phyloP scores from a whole-genome alignment of 1,140 invertebrate species.

The Brachionus rubens region DNA sequence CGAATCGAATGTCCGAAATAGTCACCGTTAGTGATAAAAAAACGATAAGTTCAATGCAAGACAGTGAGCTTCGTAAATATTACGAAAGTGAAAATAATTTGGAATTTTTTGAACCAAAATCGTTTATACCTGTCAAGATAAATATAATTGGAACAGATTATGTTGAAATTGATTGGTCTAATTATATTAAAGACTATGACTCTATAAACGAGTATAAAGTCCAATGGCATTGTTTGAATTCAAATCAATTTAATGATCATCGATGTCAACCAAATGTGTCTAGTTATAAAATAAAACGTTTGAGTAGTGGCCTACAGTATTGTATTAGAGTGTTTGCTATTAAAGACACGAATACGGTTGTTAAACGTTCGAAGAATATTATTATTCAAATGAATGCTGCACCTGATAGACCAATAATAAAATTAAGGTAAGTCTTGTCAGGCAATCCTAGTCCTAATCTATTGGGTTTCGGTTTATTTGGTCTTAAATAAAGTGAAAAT shows the following conservation, averaged over 20 bases:
- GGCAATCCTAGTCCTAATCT: too few relatives aligned
- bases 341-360: conserved; percentile 52
- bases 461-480: too few relatives aligned
- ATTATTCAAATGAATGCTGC: conserved; percentile 59
- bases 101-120: conserved; percentile 38
- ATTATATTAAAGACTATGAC: conserved; percentile 52
- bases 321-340: conserved; percentile 56
- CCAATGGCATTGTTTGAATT: conserved; percentile 48
- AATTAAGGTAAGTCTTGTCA: conserved; percentile 40
- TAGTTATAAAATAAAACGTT: conserved; percentile 59
- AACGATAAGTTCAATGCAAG: conserved; percentile 10
- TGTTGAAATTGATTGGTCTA: conserved; percentile 57
- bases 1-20: not conserved
- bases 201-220: conserved; percentile 55
- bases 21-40: not conserved
- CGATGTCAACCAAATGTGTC: conserved; percentile 54
- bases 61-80: not conserved
- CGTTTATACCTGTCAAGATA: conserved; percentile 53
- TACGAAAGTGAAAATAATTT: conserved; percentile 48
- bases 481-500: too few relatives aligned
- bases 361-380: conserved; percentile 56
- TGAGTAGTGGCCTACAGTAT: conserved; percentile 57
- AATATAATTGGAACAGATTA: conserved; percentile 53
- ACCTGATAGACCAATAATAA: conserved; percentile 49
- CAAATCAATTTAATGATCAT: conserved; percentile 52